Evolutionary conservation across 2,797 vertebrate species (phyloP), one percentile per base, ranked within the genome.

Genomic region (Mormyrops boulengeri): DNA sequence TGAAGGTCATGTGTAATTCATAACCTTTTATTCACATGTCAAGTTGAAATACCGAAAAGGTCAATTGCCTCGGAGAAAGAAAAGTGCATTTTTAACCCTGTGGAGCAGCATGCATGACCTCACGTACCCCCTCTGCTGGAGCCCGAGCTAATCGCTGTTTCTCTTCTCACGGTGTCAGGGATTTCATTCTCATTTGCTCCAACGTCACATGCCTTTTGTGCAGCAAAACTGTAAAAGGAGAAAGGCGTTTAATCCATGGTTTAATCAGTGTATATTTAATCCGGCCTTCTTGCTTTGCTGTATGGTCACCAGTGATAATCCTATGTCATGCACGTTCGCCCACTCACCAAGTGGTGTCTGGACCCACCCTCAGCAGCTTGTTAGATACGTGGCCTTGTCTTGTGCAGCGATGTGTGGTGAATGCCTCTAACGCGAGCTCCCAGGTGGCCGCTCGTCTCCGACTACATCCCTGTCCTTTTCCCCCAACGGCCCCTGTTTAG

Each of bases 201-300:
- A 47, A 2, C 1, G 1, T 44, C 77, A 47, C 38, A 44, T 82
- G 41, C 41, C 77, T 47, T 82, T 47, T 9, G 38, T 17, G 41
- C 3, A 11, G 17, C 41, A 82, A 19, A 1, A n/a, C 17, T 52
- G 6, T 55, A 19, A n/a, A 86, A 30, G 12, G 49, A 38, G 52
- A 53, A 62, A 87, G 86, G 34, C 85, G 17, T 87, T 57, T 87
- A 87, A 60, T 87, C 86, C 53, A 62, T 87, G 62, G 30, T 38
- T 87, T 60, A 60, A 85, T 50, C n/a, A 14, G 47, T 2, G 4
- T 52, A 30, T 85, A 52, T 52, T 30, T 85, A 30, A 52, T 26
- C 44, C 4, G 6, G 53, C 30, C 12, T 34, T 87, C 49, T 38
- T 19, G 85, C 85, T 12, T 38, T 38, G 30, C 53, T 87, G 53